Conservation (phyloP, 2,888 invertebrate genomes). For the Myathropa florea region DNA sequence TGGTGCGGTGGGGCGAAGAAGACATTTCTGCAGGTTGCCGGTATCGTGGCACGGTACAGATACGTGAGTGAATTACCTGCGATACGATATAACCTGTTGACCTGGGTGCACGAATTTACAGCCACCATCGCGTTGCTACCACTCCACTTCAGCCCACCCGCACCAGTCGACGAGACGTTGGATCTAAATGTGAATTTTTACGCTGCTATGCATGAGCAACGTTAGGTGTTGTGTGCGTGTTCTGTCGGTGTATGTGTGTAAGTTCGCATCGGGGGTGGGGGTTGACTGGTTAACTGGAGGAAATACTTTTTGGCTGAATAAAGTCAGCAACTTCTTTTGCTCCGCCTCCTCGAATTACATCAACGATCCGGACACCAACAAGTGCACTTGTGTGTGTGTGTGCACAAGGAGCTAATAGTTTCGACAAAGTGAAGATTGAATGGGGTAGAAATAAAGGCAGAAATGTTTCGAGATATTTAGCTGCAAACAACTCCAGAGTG, state of each 20-base stretch:
- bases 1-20: background rate
- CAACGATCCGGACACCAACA: background rate
- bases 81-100: conserved; percentile 61
- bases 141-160: background rate
- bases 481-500: conserved; percentile 34
- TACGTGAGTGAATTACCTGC: conserved; percentile 63
- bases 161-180: background rate
- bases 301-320: conserved; percentile 43
- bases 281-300: conserved; percentile 11
- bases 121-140: conserved; percentile 10
- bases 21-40: conserved; percentile 1
- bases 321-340: conserved; percentile 50
- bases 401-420: conserved; percentile 38
- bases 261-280: background rate
- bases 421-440: conserved; percentile 59
- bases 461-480: conserved; percentile 39
- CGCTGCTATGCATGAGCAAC: conserved; percentile 31
- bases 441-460: conserved; percentile 21
- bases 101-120: conserved; percentile 57
- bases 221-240: background rate
- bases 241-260: background rate
- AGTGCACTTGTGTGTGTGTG: conserved; percentile 5
- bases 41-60: conserved; percentile 32
- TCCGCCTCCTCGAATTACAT: background rate
- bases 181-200: conserved; percentile 33